These are phyloP conservation scores for Aphis gossypii DNA, from an alignment of 1,140 invertebrate genomes.

Conservation along the genomic window DNA sequence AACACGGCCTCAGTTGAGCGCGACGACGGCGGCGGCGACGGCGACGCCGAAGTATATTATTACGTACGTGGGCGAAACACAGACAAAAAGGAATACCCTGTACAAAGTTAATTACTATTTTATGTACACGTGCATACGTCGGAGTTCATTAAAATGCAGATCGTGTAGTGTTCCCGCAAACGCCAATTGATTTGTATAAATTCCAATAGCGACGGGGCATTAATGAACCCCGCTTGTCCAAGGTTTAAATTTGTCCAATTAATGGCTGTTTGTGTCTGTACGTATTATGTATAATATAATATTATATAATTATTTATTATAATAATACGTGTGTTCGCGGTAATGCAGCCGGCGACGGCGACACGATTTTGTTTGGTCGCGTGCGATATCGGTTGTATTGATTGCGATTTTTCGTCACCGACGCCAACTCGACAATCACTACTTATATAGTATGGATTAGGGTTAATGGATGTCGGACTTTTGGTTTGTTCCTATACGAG, in stretches of 20 bases:
- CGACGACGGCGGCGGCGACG: background rate
- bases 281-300: background rate
- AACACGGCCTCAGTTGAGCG: background rate
- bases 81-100: background rate
- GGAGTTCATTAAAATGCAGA: slow-evolving; percentile 41
- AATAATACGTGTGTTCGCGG: background rate
- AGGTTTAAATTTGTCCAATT: slow-evolving; percentile 47
- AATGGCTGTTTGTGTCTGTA: background rate
- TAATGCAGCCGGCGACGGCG: slow-evolving; percentile 9
- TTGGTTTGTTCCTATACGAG: background rate
- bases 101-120: slow-evolving; percentile 26
- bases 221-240: slow-evolving; percentile 45
- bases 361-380: background rate
- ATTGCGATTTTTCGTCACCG: background rate
- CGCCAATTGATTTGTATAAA: slow-evolving; percentile 44
- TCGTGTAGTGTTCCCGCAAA: background rate
- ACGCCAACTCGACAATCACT: background rate
- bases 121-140: background rate
- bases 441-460: too few species aligned
- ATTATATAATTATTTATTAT: background rate
- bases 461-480: too few species aligned
- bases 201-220: background rate
- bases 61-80: slow-evolving; percentile 8
- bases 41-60: background rate
- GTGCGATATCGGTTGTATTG: background rate